Base-by-base conservation (phyloP, 1,140 invertebrate genomes). In the Diorhabda sublineata region DNA sequence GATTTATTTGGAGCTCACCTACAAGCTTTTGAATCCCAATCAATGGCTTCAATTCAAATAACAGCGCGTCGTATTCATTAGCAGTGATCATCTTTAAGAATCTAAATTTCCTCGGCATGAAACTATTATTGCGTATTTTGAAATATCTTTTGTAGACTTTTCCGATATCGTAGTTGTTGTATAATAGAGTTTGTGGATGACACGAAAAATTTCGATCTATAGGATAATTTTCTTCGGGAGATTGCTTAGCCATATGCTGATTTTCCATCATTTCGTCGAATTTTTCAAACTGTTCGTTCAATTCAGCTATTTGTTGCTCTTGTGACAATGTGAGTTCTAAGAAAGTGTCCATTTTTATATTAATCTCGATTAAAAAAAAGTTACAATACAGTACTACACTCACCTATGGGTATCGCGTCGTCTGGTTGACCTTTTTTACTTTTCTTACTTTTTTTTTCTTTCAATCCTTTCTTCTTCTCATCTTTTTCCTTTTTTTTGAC, bases 21-120 rank as follows among this genome's bases (percentile, higher is more conserved):
- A 45, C 61, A 41, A 74, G 26, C 67, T 69, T 71, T 41, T 67
- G 58, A 9, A 73, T 73, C 9, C 71, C 71, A 3, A 71, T 43
- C n/a, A 65, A 1, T 4, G 59, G 65, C 43, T 75, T 64, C 5
- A 73, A 42, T 58, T 68, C 43, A 45, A 75, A 73, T 7, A 64
- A 56, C 5, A 68, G 43, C 7, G 59, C 9, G 61, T 71, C 69
- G 42, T 66, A 73, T 47, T 56, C 44, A 7, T 74, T 57, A 7
- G 8, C 44, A 41, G 66, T 63, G 3, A 8, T 9, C 6, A 69
- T 52, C 42, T 67, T 58, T 26, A 63, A 7, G 42, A 74, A 70
- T 47, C 71, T 44, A 8, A 67, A 58, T 70, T 74, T 74, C 58
- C 58, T 67, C 6, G 47, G 43, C 3, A 62, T 42, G 0, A 8